Base-by-base conservation (phyloP, 2,797 vertebrate genomes). In the Rhinoraja longicauda region DNA sequence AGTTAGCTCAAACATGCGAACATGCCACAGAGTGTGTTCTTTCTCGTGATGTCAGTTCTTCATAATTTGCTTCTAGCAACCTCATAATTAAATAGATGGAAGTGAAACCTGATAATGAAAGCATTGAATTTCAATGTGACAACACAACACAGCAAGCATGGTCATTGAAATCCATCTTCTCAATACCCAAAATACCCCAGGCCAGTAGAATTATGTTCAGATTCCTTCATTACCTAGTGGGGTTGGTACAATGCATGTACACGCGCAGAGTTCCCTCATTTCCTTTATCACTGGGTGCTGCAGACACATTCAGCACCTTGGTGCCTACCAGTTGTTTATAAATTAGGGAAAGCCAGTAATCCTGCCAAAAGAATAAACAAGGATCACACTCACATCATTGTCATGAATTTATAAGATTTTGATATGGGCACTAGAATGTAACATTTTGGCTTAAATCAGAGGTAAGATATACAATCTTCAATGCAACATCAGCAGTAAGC, bases 311-410 rank as follows among this genome's bases (percentile, higher is more conserved):
- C 93, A 99, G 93, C 91, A 99, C 98, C 76, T 96, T 97, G 45
- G 95, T 96, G 90, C 98, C 98, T 21, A 99, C 98, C 3, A 99
- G 96, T 36, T 95, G 96, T 96, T 99, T 99, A 94, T 98, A 98
- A 75, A 99, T 95, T 76, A 99, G 94, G 0, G 98, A 99, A 0
- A 99, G 94, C 98, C 98, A 99, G 45, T 98, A 99, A 94, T 99
- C 98, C 98, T 99, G 93, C 59, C 82, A 78, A 67, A 26, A 81
- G 45, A 64, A 78, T 36, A 93, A 36, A 78, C n/a, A 64, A 79
- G 17, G 45, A 62, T 62, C 29, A 21, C 0, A 12, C 29, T n/a
- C 12, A 15, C 9, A 78, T 59, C 59, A n/a, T 7, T 32, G 62
- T 32, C 62, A 67, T n/a, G 84, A 88, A 88, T n/a, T 32, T 21